Evolutionary conservation across 2,797 vertebrate genomes (phyloP), one percentile per base, ranked within the genome.

Genomic region (Gastrophryne carolinensis): DNA sequence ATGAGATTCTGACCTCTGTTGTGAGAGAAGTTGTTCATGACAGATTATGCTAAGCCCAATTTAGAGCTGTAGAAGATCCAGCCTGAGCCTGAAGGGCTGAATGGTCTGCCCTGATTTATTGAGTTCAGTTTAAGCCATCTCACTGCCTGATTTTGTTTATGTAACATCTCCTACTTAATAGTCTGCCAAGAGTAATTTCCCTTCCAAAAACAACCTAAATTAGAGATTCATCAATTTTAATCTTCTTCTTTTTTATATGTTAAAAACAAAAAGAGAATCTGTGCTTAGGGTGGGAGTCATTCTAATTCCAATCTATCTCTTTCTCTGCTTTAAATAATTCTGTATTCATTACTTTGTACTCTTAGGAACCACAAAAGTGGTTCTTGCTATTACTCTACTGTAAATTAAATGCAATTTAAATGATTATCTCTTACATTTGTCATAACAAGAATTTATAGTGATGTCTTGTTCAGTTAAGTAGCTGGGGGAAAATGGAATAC

Each of bases 321-420:
- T 87, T 87, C 87, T 85, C 85, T 85, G 81, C 83, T 84, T 85
- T 84, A 82, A 85, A 87, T 89, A 84, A 86, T 83, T 76, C 61
- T 76, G 41, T 82, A 80, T 81, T 85, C 82, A 63, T 80, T 84
- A 84, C 81, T 82, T 81, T 79, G 30, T 86, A 83, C 82, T 86
- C 78, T 67, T 62, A 79, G 80, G 78, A 80, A 80, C 83, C 47
- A 52, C 84, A 79, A 81, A 85, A 82, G 80, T 81, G 79, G 79
- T 81, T 87, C 80, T 80, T 79, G 75, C 79, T 71, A 85, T 86
- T 83, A 79, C 67, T 79, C 79, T 82, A 78, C 67, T 78, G 80
- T 76, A 85, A 86, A 86, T 87, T 83, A 89, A 89, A 86, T 81
- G 82, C 85, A 83, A 62, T 80, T 83, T 86, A 82, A 86, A 89